These are phyloP conservation scores for Piaya cayana DNA, from an alignment of 2,113 vertebrate species.

Conservation along the genomic window DNA sequence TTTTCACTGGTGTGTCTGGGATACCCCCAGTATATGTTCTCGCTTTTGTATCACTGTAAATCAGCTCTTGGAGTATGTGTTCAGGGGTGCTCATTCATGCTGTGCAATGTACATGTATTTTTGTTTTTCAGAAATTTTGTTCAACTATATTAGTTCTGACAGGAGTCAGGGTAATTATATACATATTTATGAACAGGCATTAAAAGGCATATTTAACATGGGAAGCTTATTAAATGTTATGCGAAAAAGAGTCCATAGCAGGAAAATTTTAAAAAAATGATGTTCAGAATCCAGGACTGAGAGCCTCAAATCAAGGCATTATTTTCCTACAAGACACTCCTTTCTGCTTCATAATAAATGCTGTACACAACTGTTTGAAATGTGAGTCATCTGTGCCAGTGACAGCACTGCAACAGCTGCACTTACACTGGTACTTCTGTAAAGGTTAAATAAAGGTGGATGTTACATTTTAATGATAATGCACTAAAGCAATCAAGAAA, in stretches of 20 bases:
- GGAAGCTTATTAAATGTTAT: background rate
- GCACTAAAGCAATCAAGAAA: background rate
- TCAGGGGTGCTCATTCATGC: background rate
- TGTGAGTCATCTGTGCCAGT: background rate
- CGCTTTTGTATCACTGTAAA: background rate
- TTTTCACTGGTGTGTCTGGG: fast-evolving
- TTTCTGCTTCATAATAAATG: background rate
- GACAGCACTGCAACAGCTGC: background rate
- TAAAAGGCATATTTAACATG: background rate
- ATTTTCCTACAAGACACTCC: background rate
- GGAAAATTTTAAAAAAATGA: background rate
- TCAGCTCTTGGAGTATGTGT: background rate
- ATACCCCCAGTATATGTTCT: background rate
- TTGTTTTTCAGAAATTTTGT: background rate
- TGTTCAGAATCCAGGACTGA: background rate
- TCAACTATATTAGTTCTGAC: background rate
- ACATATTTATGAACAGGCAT: constrained; percentile 16
- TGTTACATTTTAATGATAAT: background rate
- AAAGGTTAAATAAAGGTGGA: background rate
- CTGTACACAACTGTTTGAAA: background rate
- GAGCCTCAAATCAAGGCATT: background rate
- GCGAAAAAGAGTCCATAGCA: background rate
- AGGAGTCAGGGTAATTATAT: background rate
- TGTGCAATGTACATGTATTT: background rate
- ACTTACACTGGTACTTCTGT: background rate